Evolutionary conservation across 2,888 invertebrate species (phyloP), one percentile per base, ranked within the genome.

Genomic region (Panopea generosa): DNA sequence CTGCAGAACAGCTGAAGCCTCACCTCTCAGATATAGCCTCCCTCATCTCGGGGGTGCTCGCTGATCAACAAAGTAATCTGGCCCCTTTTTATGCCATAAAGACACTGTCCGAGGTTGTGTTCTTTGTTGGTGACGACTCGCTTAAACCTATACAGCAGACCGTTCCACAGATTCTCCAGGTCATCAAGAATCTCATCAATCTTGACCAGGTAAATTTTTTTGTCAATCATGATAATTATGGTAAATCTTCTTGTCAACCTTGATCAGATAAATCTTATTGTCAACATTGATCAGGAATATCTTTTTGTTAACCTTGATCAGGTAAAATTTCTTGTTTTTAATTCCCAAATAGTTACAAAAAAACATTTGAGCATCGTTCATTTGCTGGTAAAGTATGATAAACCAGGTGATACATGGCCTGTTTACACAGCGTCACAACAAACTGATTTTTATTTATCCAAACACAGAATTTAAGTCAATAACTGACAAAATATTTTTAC

Each of bases 1-100:
- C 96, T 6, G 94, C 95, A 43, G 95, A 95, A 83, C 95, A 95
- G 76, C 95, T 96, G 87, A 93, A 95, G 56, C 94, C 94, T n/a
- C 95, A 96, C 89, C 94, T 95, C 66, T 94, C 94, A 66, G 93
- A 95, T 0, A 93, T 96, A 67, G 93, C 94, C 53, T 89, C 92
- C 77, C 91, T 95, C 84, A 94, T 95, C 78, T 90, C 88, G 80
- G 93, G 94, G 2, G 94, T 94, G 45, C 90, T 94, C 33, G 91
- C 94, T 33, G 94, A 95, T 84, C 93, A 93, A 18, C 93, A 93
- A 77, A 94, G 93, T 63, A 76, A 82, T 62, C 91, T 95, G 65
- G 94, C 93, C 53, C 94, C 94, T 1, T 95, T 94, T 91, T 94
- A 95, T 86, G 94, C 95, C 45, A 93, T 95, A 43, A 92, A 87